Conservation (phyloP, 2,797 vertebrate genomes). For the Aulostomus chinensis region DNA sequence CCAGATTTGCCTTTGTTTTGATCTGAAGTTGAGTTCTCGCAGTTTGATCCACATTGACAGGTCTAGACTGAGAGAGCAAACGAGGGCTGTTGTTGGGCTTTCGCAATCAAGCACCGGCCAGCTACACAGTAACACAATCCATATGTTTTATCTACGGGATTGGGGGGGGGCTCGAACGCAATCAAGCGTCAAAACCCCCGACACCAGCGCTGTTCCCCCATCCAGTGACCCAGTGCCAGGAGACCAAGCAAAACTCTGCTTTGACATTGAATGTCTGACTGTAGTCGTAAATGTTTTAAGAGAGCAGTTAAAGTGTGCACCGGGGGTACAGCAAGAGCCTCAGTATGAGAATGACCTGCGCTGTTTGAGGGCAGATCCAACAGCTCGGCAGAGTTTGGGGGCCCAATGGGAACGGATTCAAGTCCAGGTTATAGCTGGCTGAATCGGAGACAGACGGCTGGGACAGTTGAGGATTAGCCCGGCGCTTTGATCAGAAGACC, state of each 20-base stretch:
- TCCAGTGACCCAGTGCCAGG: slow-evolving; percentile 69
- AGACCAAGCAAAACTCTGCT: slow-evolving; percentile 58
- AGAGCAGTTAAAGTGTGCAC: slow-evolving; percentile 70
- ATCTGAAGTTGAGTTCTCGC: slow-evolving; percentile 71
- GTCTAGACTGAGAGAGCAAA: slow-evolving; percentile 71
- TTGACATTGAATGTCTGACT: slow-evolving; percentile 72
- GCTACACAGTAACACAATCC: slow-evolving; percentile 72
- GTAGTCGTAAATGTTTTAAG: slow-evolving; percentile 81
- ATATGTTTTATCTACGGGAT: slow-evolving; percentile 70
- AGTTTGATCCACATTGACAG: slow-evolving; percentile 78
- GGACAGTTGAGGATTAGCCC: slow-evolving; percentile 76
- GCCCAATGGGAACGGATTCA: slow-evolving; percentile 79
- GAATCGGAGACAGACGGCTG: slow-evolving; percentile 70
- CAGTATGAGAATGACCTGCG: slow-evolving; percentile 66
- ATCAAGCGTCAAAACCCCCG: slow-evolving; percentile 72
- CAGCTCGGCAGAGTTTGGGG: slow-evolving; percentile 56
- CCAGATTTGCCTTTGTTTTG: slow-evolving; percentile 73
- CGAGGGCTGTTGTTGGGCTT: slow-evolving; percentile 69
- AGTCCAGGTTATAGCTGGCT: slow-evolving; percentile 80
- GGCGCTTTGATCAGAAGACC: slow-evolving; percentile 85
- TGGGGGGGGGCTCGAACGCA: slow-evolving; percentile 54
- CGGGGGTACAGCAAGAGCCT: slow-evolving; percentile 47
- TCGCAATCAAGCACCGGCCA: slow-evolving; percentile 78
- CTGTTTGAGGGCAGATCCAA: slow-evolving; percentile 53
- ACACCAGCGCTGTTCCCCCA: slow-evolving; percentile 53